phyloP scores from a whole-genome alignment of 37 sponge, comb jelly and placozoan genomes.

The Geodia barretti region DNA sequence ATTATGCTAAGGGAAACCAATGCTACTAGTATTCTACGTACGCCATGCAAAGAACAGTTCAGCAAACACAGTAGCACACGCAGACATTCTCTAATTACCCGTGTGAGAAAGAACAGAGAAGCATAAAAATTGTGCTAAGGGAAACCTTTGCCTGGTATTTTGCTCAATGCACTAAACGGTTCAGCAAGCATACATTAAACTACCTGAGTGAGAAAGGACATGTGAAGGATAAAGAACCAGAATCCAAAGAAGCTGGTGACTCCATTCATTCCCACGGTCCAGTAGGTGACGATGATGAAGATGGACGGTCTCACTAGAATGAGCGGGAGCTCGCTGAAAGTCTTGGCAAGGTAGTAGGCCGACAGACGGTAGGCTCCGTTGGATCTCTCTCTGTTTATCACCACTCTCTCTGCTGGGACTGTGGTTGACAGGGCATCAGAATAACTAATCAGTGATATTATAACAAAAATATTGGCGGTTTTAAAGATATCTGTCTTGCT shows the following conservation, averaged over 20 bases:
- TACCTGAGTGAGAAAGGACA: constrained; percentile 31
- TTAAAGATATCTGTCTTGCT: too few species aligned
- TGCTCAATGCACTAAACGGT: too few species aligned
- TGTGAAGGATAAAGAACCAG: constrained; percentile 28
- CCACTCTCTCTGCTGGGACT: constrained; percentile 49
- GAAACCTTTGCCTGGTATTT: too few species aligned
- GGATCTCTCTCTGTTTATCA: constrained; percentile 61
- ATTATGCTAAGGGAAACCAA: too few species aligned
- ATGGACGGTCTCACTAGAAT: constrained; percentile 37
- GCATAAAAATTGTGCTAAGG: too few species aligned
- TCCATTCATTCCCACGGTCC: constrained; percentile 46
- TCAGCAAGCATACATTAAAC: neutral
- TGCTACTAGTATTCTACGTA: too few species aligned
- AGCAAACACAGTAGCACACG: too few species aligned
- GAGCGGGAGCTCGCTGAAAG: constrained; percentile 71
- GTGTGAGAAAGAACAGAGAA: too few species aligned
- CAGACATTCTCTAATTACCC: too few species aligned
- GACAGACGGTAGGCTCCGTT: constrained; percentile 75
- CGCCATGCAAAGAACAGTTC: too few species aligned
- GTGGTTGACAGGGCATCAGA: neutral
- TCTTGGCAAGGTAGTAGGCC: constrained; percentile 80
- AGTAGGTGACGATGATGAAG: constrained; percentile 41
- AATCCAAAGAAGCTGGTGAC: constrained; percentile 37
- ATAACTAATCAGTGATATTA: too few species aligned
- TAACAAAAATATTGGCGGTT: too few species aligned